Evolutionary conservation across 2,113 vertebrate genomes (phyloP), one percentile per base, ranked within the genome.

Genomic region (Chamaea fasciata): DNA sequence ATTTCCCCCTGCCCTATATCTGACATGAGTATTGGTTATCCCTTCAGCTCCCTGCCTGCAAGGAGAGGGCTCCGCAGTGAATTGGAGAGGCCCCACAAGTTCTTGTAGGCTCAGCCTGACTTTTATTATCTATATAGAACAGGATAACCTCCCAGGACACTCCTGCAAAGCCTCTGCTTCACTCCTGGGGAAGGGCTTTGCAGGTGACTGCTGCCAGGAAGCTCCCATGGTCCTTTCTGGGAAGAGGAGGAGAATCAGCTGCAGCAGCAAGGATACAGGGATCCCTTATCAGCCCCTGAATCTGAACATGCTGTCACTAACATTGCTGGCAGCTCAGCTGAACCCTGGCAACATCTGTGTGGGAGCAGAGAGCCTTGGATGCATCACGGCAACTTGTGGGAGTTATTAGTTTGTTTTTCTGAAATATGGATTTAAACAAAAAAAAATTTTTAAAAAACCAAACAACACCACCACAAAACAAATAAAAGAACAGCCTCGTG

Each of bases 291-390:
- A 69, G 50, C 67, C 47, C 37, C 74, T 26, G 62, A 47, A 91
- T 94, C 79, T 85, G 76, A 87, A 44, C 56, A 69, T 1, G 65
- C 70, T 94, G 70, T 68, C 8, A 10, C 84, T 70, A 74, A 67
- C 4, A 8, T 59, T 90, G 80, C 78, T 85, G 87, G 88, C 11
- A 11, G 35, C 62, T 50, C 88, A 42, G 42, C 13, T 56, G 68
- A 76, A 76, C 69, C 87, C 92, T 80, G 90, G 62, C 86, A 91
- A 65, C 80, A 89, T 70, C 87, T 91, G 88, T 18, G 57, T 76
- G 94, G 49, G 88, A 93, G 90, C 92, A 35, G 20, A 81, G 41
- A 2, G 4, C 74, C 3, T 14, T 2, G 15, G 95, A 90, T 93
- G 73, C 92, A 89, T 56, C 87, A 46, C 0, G 0, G 31, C 50